Percentiles rank a stretch among this genome's conserved stretches.
These are phyloP conservation scores for Anableps anableps DNA, from an alignment of 2,797 vertebrate species.

Conservation along the genomic window DNA sequence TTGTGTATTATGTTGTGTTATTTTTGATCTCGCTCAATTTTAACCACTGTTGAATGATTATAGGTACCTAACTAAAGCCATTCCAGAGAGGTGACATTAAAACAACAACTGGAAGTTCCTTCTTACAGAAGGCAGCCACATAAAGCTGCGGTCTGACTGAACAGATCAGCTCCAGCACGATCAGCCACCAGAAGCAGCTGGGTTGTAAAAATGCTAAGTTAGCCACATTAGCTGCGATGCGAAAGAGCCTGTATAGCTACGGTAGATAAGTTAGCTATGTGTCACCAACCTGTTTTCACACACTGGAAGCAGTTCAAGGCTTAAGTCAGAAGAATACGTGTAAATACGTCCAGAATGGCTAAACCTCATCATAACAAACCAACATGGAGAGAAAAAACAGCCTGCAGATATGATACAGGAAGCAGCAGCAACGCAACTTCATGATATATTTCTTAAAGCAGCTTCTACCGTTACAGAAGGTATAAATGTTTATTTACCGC, in stretches of 20 bases:
- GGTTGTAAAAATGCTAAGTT: background rate
- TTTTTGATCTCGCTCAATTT: background rate
- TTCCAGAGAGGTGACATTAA: background rate
- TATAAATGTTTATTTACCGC: conserved; percentile 48
- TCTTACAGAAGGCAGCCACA: background rate
- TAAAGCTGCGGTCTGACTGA: background rate
- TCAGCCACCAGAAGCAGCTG: background rate
- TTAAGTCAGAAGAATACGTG: background rate
- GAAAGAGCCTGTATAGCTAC: background rate
- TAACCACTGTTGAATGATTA: background rate
- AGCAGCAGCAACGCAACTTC: background rate
- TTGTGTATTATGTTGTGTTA: background rate
- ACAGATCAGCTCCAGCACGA: background rate
- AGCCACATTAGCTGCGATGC: background rate
- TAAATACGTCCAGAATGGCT: background rate
- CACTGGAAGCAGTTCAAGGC: background rate
- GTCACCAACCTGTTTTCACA: background rate
- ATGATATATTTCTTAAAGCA: background rate
- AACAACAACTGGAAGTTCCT: background rate
- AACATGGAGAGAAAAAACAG: background rate
- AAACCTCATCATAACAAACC: background rate
- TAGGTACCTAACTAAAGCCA: background rate
- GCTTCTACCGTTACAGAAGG: background rate
- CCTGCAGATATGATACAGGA: background rate
- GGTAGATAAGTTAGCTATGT: background rate